Percentiles rank a stretch among this genome's conserved stretches.
These are phyloP conservation scores for Lynx canadensis DNA, from an alignment of 2,113 vertebrate species.

Conservation along the genomic window DNA sequence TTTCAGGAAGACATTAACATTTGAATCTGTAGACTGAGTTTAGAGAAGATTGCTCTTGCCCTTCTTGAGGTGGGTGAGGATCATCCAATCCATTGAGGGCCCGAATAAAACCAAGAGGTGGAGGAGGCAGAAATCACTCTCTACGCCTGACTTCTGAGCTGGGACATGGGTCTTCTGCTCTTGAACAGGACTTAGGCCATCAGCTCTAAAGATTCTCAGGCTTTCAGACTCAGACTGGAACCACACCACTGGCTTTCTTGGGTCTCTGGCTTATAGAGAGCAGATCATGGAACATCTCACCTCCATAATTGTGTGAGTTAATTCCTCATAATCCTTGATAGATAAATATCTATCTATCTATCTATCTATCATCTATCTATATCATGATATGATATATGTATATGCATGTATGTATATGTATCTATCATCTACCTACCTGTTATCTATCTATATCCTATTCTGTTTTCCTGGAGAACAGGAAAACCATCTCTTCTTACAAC, in stretches of 20 bases:
- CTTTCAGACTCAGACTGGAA: not conserved
- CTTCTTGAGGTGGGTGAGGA: no score
- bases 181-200: not conserved
- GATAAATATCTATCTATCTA: not conserved
- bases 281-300: not conserved
- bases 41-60: not conserved
- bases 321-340: not conserved
- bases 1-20: not conserved
- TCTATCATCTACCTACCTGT: not conserved
- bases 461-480: not conserved
- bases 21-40: not conserved
- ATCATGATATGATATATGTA: not conserved
- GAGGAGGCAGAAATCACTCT: not conserved
- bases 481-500: no score
- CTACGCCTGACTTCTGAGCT: not conserved
- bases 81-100: not conserved
- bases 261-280: not conserved
- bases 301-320: not conserved
- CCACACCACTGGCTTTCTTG: not conserved
- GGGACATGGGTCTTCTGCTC: not conserved
- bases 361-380: no score
- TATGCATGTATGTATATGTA: not conserved
- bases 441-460: not conserved
- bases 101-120: not conserved
- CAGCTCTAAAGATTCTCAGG: not conserved